Percentiles rank a stretch among this genome's conserved stretches.
Conservation (phyloP, 1,140 invertebrate species). For the Papilio xuthus region DNA sequence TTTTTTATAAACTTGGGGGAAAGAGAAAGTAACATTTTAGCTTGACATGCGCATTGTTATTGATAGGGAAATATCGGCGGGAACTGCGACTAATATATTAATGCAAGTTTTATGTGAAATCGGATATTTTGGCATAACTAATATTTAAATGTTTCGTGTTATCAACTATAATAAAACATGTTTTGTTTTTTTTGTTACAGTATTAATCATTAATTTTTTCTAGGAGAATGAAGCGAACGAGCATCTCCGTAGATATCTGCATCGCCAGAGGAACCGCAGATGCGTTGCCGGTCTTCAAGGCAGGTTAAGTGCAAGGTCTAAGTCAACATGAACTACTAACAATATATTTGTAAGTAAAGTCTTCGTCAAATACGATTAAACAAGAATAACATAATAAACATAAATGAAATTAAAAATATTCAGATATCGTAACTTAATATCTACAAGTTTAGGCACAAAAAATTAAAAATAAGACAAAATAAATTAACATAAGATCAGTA, state of each 20-base stretch:
- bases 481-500: neutral
- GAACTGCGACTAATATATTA: constrained; percentile 36
- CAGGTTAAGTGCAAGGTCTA: too few relatives aligned
- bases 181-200: too few relatives aligned
- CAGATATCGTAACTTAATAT: neutral
- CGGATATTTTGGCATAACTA: neutral
- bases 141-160: neutral
- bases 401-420: too few relatives aligned
- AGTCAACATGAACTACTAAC: too few relatives aligned
- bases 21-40: constrained; percentile 51
- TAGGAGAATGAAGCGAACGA: too few relatives aligned
- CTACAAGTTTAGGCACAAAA: neutral
- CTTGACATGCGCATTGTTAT: constrained; percentile 77
- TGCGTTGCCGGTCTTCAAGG: too few relatives aligned
- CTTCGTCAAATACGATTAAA: too few relatives aligned
- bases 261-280: too few relatives aligned
- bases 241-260: too few relatives aligned
- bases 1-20: constrained; percentile 39
- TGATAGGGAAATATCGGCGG: constrained; percentile 65
- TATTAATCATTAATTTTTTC: too few relatives aligned
- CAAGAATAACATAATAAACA: too few relatives aligned
- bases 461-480: neutral
- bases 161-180: neutral
- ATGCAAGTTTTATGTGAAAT: neutral
- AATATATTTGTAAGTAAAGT: too few relatives aligned